These are phyloP conservation scores for Rotaria macrura DNA, from an alignment of 2,888 invertebrate species.

Conservation along the genomic window DNA sequence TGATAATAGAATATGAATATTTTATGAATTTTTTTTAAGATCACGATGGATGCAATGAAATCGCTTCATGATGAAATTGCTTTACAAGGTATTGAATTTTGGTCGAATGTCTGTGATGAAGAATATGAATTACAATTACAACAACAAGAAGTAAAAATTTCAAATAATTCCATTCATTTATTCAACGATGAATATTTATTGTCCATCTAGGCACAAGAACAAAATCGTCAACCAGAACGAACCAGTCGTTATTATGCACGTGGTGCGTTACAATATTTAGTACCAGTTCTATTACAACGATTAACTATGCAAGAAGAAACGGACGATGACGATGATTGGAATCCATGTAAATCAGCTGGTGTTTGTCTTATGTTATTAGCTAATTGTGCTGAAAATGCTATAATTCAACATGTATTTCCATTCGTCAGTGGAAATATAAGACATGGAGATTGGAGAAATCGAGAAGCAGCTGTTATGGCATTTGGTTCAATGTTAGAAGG, in stretches of 20 bases:
- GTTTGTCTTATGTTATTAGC: conserved; percentile 95
- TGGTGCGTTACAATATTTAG: conserved; percentile 84
- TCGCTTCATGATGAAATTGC: conserved; percentile 87
- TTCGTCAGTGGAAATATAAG: conserved; percentile 89
- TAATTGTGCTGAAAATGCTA: conserved; percentile 89
- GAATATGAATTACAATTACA: conserved; percentile 76
- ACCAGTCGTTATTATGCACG: conserved; percentile 93
- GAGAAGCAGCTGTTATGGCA: conserved; percentile 96
- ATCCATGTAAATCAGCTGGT: conserved; percentile 95
- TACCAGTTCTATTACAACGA: conserved; percentile 85
- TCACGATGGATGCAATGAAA: conserved; percentile 95
- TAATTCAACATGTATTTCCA: conserved; percentile 85
- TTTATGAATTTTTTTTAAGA: conserved; percentile 47
- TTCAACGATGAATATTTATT: too few relatives aligned
- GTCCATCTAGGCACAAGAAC: conserved; percentile 62
- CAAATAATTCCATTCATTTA: background rate
- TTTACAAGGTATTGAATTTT: conserved; percentile 97
- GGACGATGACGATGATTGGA: conserved; percentile 98
- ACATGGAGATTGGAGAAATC: conserved; percentile 70
- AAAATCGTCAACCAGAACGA: conserved; percentile 79
- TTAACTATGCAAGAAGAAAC: conserved; percentile 70
- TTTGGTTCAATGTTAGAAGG: conserved; percentile 87
- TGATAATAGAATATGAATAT: too few relatives aligned
- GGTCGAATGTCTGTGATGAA: conserved; percentile 99
- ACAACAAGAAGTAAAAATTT: conserved; percentile 28